phyloP scores from a whole-genome alignment of 1,140 invertebrate species.

The Drosophila paulistorum region DNA sequence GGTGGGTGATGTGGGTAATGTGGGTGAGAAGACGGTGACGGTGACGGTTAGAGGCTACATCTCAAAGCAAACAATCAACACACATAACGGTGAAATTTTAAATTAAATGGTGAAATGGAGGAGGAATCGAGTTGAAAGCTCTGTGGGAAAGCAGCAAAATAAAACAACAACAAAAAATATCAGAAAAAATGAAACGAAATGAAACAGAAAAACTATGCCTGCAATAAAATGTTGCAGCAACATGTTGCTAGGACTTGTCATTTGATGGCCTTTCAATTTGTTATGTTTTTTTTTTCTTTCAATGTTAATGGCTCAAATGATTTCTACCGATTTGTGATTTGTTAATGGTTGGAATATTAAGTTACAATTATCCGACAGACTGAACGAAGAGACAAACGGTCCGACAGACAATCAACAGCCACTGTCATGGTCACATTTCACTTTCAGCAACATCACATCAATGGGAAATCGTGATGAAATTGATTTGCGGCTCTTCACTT shows the following conservation, averaged over 20 bases:
- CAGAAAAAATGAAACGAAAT: neutral
- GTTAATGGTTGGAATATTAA: constrained; percentile 75
- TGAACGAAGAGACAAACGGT: constrained; percentile 10
- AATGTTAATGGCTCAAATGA: constrained; percentile 49
- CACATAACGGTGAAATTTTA: constrained; percentile 54
- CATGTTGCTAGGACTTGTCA: constrained; percentile 20
- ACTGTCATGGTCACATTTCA: constrained; percentile 78
- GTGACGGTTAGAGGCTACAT: neutral
- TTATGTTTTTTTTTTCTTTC: neutral
- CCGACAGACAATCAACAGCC: constrained; percentile 48
- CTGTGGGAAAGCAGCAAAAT: constrained; percentile 7
- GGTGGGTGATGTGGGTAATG: neutral
- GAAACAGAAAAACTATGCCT: neutral
- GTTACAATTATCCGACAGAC: constrained; percentile 63
- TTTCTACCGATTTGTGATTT: constrained; percentile 68
- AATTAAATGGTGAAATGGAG: constrained; percentile 25
- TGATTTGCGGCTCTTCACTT: constrained; percentile 73
- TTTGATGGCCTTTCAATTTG: constrained; percentile 24
- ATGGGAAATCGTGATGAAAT: constrained; percentile 79
- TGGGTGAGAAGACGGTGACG: neutral
- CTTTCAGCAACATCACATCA: constrained; percentile 64
- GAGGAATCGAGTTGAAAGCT: constrained; percentile 11
- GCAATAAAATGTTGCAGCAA: neutral
- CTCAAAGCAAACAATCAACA: constrained; percentile 12
- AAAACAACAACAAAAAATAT: neutral